Evolutionary conservation across 2,888 invertebrate species (phyloP).

Genomic region (Megastigmus dorsalis): DNA sequence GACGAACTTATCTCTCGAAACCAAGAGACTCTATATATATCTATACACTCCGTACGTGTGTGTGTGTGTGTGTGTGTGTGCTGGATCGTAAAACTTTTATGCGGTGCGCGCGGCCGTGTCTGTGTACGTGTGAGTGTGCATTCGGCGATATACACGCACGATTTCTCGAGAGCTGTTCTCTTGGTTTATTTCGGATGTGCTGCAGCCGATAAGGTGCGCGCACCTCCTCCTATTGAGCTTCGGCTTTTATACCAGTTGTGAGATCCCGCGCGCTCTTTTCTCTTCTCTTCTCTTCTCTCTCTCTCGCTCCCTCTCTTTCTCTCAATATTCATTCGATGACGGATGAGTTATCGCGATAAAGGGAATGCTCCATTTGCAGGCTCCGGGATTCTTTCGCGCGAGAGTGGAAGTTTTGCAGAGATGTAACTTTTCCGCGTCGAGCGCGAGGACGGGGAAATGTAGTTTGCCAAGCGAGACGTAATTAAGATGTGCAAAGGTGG

Average conservation of each 20-base stretch:
- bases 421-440: too few relatives aligned
- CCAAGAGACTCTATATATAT: too few relatives aligned
- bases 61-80: background rate
- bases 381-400: too few relatives aligned
- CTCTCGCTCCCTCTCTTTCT: background rate
- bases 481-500: too few relatives aligned
- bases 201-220: slow-evolving; percentile 1
- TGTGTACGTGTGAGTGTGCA: background rate
- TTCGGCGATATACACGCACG: too few relatives aligned
- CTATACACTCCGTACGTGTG: background rate
- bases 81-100: too few relatives aligned
- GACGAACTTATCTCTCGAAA: slow-evolving; percentile 7
- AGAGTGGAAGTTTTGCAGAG: too few relatives aligned
- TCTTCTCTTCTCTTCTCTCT: slow-evolving; percentile 1
- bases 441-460: too few relatives aligned
- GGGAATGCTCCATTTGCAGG: slow-evolving; percentile 17
- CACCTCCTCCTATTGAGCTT: background rate
- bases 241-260: background rate
- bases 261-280: background rate
- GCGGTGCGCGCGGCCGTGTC: background rate
- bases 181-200: slow-evolving; percentile 20
- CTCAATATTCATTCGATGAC: slow-evolving; percentile 31
- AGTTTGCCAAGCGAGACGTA: too few relatives aligned
- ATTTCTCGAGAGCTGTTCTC: slow-evolving; percentile 19
- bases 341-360: slow-evolving; percentile 18